Evolutionary conservation across 2,113 vertebrate species (phyloP).

Genomic region (Muntiacus muntjak): DNA sequence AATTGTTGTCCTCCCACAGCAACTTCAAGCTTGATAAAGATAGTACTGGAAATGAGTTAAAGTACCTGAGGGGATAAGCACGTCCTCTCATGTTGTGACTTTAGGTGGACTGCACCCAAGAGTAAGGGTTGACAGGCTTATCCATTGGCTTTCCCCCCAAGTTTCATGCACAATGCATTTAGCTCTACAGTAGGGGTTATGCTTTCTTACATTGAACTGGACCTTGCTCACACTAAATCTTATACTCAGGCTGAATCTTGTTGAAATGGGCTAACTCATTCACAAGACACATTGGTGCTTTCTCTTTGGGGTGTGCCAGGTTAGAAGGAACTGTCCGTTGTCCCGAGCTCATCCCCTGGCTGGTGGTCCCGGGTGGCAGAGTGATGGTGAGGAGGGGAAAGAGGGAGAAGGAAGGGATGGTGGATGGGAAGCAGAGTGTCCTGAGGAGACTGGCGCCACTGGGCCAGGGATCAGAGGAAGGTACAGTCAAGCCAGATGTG

Average conservation of each 20-base stretch:
- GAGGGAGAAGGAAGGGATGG: background rate
- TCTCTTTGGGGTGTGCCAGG: conserved; percentile 99
- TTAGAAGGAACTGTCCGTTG: conserved; percentile 91
- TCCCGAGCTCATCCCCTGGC: background rate
- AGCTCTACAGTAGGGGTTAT: background rate
- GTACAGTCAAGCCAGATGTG: background rate
- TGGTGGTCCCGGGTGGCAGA: background rate
- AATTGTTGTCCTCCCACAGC: background rate
- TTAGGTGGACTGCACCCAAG: background rate
- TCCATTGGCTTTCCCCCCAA: background rate
- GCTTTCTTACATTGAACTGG: conserved; percentile 91
- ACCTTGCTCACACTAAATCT: conserved; percentile 94
- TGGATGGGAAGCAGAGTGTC: background rate
- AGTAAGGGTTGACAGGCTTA: background rate
- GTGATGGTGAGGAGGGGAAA: background rate
- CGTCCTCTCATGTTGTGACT: background rate
- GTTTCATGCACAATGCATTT: background rate
- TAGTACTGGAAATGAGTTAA: background rate
- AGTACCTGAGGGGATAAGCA: background rate
- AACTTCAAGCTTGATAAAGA: background rate
- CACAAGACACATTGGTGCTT: conserved; percentile 97
- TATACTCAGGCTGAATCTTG: conserved; percentile 95
- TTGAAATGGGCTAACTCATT: conserved; percentile 98
- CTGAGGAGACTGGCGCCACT: background rate
- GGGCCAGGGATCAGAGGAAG: background rate